A percentile compares a stretch with the other conserved stretches of the same genome.
These are phyloP conservation scores for Hippolais icterina DNA, from an alignment of 2,113 vertebrate genomes.

Conservation along the genomic window DNA sequence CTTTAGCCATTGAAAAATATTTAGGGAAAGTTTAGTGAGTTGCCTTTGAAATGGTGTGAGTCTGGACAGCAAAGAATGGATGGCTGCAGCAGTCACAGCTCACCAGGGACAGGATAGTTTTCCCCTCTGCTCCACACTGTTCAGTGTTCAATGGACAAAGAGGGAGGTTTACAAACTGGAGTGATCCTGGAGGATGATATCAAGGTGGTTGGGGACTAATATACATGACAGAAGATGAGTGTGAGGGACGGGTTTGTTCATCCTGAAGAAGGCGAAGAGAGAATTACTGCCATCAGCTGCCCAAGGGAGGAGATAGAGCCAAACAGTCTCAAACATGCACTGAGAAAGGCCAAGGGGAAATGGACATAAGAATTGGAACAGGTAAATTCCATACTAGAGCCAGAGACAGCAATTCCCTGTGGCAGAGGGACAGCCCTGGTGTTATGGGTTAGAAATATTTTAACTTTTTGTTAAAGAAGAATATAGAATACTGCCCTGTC, in stretches of 20 bases:
- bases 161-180: neutral
- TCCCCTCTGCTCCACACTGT: neutral
- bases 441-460: no score
- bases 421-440: neutral
- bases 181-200: neutral
- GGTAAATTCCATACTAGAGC: neutral
- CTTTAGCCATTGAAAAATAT: neutral
- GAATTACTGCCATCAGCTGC: neutral
- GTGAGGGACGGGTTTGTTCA: neutral
- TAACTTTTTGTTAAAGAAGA: no score
- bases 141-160: neutral
- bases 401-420: neutral
- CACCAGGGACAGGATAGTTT: neutral
- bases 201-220: neutral
- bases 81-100: neutral
- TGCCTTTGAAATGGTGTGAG: neutral
- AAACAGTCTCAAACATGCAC: neutral
- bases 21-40: neutral
- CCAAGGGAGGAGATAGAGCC: neutral
- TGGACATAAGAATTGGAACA: fast-evolving
- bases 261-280: neutral
- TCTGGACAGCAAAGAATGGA: neutral
- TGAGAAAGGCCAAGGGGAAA: neutral
- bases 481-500: no score
- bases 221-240: neutral